These are phyloP conservation scores for Watsonalla cultraria DNA, from an alignment of 2,888 invertebrate species.

Conservation along the genomic window DNA sequence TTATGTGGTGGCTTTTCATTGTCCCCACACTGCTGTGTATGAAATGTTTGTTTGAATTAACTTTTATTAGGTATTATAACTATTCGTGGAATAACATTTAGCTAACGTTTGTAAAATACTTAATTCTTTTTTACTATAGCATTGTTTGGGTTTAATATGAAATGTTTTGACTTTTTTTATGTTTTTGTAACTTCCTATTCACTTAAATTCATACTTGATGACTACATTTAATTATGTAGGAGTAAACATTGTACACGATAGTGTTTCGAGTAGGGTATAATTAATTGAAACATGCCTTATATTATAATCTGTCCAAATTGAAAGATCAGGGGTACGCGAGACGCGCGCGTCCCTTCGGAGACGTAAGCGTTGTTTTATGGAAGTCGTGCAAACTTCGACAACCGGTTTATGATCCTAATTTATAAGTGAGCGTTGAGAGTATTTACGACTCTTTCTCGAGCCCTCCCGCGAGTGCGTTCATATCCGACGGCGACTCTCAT, in stretches of 20 bases:
- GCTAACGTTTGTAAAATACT: no score
- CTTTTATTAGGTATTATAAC: no score
- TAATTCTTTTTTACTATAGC: no score
- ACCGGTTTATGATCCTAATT: constrained; percentile 79
- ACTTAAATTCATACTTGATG: no score
- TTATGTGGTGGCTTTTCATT: constrained; percentile 35
- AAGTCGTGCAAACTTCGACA: constrained; percentile 75
- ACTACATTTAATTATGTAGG: no score
- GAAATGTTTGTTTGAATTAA: no score
- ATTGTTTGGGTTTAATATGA: no score
- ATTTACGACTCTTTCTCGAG: constrained; percentile 71
- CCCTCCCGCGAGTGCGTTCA: constrained; percentile 68
- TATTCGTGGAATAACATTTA: no score
- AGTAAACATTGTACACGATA: no score
- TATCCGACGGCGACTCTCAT: constrained; percentile 10
- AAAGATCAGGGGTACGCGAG: constrained; percentile 54
- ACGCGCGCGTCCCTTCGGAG: constrained; percentile 50
- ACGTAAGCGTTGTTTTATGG: constrained; percentile 72
- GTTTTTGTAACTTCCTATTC: no score
- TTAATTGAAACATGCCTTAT: constrained; percentile 18
- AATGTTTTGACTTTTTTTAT: no score
- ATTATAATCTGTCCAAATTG: constrained; percentile 48
- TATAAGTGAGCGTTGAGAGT: constrained; percentile 75
- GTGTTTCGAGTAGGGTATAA: neutral
- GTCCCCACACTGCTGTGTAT: neutral